phyloP scores from a whole-genome alignment of 2,888 invertebrate species.

The Melieria omissa region DNA sequence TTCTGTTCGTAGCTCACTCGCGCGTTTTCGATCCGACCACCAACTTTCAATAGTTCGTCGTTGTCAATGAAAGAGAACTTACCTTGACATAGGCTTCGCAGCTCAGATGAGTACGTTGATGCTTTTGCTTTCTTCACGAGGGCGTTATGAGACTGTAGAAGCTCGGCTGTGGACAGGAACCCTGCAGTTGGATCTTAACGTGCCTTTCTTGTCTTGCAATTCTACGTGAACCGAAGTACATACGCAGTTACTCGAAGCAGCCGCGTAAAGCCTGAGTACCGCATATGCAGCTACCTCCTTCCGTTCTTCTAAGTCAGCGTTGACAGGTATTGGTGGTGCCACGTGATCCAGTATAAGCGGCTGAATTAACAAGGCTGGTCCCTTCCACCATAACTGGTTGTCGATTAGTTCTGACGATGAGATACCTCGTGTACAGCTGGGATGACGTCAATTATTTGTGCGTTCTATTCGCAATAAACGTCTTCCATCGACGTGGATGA shows the following conservation, averaged over 20 bases:
- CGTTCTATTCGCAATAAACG: slow-evolving; percentile 36
- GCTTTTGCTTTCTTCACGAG: slow-evolving; percentile 31
- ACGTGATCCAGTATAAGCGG: neutral
- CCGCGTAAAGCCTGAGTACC: slow-evolving; percentile 24
- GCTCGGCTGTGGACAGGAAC: slow-evolving; percentile 23
- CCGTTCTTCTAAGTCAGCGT: slow-evolving; percentile 27
- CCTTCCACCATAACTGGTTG: slow-evolving; percentile 34
- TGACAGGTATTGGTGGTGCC: neutral
- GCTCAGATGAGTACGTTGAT: slow-evolving; percentile 21
- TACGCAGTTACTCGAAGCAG: slow-evolving; percentile 30
- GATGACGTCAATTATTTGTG: slow-evolving; percentile 26
- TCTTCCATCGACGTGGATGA: slow-evolving; percentile 38
- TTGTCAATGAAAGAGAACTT: slow-evolving; percentile 39
- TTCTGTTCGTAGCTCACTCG: slow-evolving; percentile 37
- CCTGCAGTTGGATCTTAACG: neutral
- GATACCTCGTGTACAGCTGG: slow-evolving; percentile 37
- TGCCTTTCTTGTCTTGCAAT: slow-evolving; percentile 1
- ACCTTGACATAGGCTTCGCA: slow-evolving; percentile 9
- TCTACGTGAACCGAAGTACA: slow-evolving; percentile 31
- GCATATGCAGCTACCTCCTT: slow-evolving; percentile 1
- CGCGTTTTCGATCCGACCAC: slow-evolving; percentile 41
- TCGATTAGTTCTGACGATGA: neutral
- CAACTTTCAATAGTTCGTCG: slow-evolving; percentile 38
- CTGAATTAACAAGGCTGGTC: slow-evolving; percentile 19
- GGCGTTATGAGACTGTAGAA: slow-evolving; percentile 23